Conservation (phyloP, 1,140 invertebrate genomes). For the Vanessa tameamea region DNA sequence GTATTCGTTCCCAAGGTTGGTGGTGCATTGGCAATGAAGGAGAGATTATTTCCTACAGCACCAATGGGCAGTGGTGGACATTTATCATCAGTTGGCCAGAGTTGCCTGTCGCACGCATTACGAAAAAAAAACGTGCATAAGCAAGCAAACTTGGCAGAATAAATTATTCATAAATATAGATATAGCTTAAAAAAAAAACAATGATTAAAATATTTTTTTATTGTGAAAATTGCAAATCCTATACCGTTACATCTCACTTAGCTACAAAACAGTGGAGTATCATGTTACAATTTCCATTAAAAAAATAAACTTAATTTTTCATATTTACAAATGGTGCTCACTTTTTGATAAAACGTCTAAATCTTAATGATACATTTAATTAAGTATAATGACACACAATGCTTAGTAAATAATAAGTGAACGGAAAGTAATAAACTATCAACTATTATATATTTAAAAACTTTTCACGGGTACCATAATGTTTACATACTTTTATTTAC, state of each 20-base stretch:
- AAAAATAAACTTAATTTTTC: conserved; percentile 69
- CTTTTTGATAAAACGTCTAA: conserved; percentile 49
- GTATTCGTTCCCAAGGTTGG: too few species aligned
- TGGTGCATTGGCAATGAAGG: too few species aligned
- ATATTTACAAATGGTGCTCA: conserved; percentile 68
- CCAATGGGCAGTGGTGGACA: too few species aligned
- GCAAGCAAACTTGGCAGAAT: too few species aligned
- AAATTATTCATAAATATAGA: not conserved
- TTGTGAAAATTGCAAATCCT: conserved; percentile 68
- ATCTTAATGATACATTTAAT: conserved; percentile 22
- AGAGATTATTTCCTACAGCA: too few species aligned
- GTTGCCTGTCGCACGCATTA: too few species aligned
- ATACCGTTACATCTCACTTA: conserved; percentile 48
- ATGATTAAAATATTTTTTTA: conserved; percentile 62
- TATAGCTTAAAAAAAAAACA: not conserved
- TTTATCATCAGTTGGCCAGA: too few species aligned
- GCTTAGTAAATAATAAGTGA: conserved; percentile 1
- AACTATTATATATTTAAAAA: conserved; percentile 5
- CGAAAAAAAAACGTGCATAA: too few species aligned
- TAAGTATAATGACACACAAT: conserved; percentile 13
- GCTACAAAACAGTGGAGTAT: conserved; percentile 58
- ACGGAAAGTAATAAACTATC: not conserved
- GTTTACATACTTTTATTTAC: conserved; percentile 6
- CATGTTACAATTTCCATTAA: conserved; percentile 59
- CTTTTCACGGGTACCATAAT: not conserved